These are phyloP conservation scores for Chloropsis cyanopogon DNA, from an alignment of 2,113 vertebrate genomes.

Conservation along the genomic window DNA sequence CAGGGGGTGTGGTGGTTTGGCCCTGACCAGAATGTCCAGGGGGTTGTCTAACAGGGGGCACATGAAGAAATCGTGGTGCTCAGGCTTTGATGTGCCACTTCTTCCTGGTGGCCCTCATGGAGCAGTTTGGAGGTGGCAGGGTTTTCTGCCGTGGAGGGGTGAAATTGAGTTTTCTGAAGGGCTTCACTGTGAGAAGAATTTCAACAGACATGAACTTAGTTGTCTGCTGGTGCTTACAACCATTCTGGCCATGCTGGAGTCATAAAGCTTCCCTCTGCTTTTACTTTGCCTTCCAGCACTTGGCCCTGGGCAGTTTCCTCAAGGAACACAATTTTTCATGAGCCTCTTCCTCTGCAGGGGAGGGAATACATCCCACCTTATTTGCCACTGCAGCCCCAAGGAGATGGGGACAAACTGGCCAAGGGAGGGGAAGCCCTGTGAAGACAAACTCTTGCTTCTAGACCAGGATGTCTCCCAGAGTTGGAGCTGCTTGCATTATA, in stretches of 20 bases:
- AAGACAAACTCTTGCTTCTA: neutral
- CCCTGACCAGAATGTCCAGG: neutral
- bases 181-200: neutral
- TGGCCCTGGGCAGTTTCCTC: neutral
- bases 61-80: fast-evolving
- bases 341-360: neutral
- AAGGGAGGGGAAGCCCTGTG: neutral
- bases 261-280: neutral
- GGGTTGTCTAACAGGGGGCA: neutral
- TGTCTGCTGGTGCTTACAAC: neutral
- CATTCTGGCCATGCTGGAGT: neutral
- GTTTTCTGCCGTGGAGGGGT: fast-evolving
- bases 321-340: neutral
- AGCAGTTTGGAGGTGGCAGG: neutral
- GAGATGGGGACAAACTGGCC: neutral
- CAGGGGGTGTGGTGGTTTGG: neutral
- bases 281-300: neutral
- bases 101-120: neutral
- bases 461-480: neutral
- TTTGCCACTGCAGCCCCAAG: neutral
- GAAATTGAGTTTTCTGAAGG: neutral
- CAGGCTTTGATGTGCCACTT: neutral
- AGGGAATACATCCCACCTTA: neutral
- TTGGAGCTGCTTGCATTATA: neutral
- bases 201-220: neutral